phyloP scores from a whole-genome alignment of 2,797 vertebrate genomes.

The Parotocinclus haroldoi region DNA sequence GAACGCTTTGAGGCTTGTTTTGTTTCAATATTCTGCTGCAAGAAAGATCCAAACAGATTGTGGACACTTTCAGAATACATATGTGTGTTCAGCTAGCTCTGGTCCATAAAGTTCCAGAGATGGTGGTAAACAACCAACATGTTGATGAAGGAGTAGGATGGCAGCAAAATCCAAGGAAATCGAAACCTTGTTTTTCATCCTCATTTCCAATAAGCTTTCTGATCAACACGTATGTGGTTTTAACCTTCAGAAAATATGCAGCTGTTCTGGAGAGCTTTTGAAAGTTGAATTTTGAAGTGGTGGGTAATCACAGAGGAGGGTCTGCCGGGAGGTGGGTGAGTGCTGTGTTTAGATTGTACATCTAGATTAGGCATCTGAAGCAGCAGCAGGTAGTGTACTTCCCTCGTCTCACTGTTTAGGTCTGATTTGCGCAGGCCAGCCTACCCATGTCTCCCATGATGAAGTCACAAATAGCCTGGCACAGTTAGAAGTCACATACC shows the following conservation, averaged over 20 bases:
- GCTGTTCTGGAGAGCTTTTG: slow-evolving; percentile 13
- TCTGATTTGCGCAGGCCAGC: slow-evolving; percentile 36
- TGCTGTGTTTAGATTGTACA: slow-evolving; percentile 29
- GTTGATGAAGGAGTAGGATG: not conserved
- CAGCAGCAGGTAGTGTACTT: slow-evolving; percentile 13
- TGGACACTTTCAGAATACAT: too few species aligned
- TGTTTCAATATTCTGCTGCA: too few species aligned
- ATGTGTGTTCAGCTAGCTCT: too few species aligned
- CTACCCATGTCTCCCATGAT: slow-evolving; percentile 45
- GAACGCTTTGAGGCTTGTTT: too few species aligned
- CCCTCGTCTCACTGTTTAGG: slow-evolving; percentile 30
- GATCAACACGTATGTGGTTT: slow-evolving; percentile 1
- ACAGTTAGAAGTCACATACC: slow-evolving; percentile 2
- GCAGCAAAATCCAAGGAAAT: not conserved
- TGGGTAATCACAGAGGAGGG: slow-evolving; percentile 34
- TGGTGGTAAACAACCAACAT: too few species aligned
- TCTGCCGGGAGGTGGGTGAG: slow-evolving; percentile 1
- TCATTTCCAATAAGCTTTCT: slow-evolving; percentile 6
- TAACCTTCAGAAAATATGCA: slow-evolving; percentile 18
- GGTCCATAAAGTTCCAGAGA: too few species aligned
- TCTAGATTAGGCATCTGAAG: slow-evolving; percentile 35
- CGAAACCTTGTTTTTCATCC: not conserved
- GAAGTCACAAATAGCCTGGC: slow-evolving; percentile 35
- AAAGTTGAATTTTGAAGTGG: slow-evolving; percentile 36
- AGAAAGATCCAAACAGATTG: too few species aligned